Evolutionary conservation across 2,888 invertebrate genomes (phyloP).

Genomic region (Euplagia quadripunctaria): DNA sequence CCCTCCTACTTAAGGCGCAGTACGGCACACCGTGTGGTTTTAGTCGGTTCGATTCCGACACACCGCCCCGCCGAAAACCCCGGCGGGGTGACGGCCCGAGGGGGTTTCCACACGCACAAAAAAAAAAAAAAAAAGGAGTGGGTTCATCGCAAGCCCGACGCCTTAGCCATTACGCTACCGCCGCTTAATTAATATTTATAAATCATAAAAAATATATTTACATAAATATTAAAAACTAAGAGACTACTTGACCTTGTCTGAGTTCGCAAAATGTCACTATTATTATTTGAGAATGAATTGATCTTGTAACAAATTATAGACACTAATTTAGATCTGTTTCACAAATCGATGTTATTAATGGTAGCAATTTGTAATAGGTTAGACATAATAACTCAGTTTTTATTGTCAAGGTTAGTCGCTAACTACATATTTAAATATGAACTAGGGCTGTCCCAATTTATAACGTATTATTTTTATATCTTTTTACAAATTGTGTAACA

Average conservation of each 20-base stretch:
- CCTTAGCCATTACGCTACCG: too few species aligned
- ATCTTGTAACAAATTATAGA: background rate
- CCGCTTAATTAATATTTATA: background rate
- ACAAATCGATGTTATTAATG: background rate
- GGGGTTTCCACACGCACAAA: too few species aligned
- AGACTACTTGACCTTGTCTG: conserved; percentile 4
- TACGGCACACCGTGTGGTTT: too few species aligned
- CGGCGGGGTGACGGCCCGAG: too few species aligned
- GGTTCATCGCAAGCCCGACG: too few species aligned
- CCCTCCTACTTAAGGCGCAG: too few species aligned
- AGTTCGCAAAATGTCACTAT: conserved; percentile 7
- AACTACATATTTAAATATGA: background rate
- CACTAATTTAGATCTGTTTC: background rate
- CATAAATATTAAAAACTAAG: conserved; percentile 4
- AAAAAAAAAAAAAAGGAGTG: too few species aligned
- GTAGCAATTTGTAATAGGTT: conserved; percentile 1
- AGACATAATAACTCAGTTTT: background rate
- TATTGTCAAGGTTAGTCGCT: conserved; percentile 2
- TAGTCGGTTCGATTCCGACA: too few species aligned
- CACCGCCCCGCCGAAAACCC: too few species aligned
- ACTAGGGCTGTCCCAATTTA: background rate
- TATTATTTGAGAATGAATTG: conserved; percentile 3
- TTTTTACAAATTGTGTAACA: too few species aligned
- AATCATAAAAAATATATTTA: background rate
- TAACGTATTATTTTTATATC: too few species aligned